Conservation (phyloP, 2,797 vertebrate species). For the Distichodus sexfasciatus region DNA sequence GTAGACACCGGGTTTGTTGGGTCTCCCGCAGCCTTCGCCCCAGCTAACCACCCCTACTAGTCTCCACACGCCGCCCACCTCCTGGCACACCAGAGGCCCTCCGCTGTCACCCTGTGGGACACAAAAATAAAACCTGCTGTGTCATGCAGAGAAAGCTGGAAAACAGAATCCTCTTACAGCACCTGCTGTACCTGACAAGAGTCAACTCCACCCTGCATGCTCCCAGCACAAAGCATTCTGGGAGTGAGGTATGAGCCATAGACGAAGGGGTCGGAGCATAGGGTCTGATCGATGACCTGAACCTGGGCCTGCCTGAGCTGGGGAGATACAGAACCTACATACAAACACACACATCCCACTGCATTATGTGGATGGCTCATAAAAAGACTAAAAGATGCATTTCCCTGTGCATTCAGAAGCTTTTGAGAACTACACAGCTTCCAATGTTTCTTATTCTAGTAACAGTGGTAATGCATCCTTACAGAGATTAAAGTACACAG, state of each 20-base stretch:
- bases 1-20: constrained; percentile 75
- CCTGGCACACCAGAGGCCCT: constrained; percentile 73
- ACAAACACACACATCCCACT: not conserved
- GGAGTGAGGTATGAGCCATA: constrained; percentile 68
- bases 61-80: constrained; percentile 63
- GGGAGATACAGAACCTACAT: constrained; percentile 59
- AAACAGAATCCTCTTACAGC: not conserved
- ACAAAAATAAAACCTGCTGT: not conserved
- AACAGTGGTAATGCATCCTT: too few relatives aligned
- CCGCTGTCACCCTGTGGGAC: constrained; percentile 76
- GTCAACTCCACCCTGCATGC: constrained; percentile 71
- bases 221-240: constrained; percentile 79
- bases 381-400: too few relatives aligned
- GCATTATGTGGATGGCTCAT: not conserved
- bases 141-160: not conserved
- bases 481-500: too few relatives aligned
- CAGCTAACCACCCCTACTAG: constrained; percentile 77
- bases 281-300: constrained; percentile 63
- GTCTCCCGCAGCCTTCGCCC: constrained; percentile 73
- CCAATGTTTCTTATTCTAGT: too few relatives aligned
- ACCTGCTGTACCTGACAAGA: constrained; percentile 73
- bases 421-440: too few relatives aligned
- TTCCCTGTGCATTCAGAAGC: too few relatives aligned
- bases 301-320: constrained; percentile 73
- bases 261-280: constrained; percentile 60